Evolutionary conservation across 1,140 invertebrate genomes (phyloP).

Genomic region (Drosophila virilis): DNA sequence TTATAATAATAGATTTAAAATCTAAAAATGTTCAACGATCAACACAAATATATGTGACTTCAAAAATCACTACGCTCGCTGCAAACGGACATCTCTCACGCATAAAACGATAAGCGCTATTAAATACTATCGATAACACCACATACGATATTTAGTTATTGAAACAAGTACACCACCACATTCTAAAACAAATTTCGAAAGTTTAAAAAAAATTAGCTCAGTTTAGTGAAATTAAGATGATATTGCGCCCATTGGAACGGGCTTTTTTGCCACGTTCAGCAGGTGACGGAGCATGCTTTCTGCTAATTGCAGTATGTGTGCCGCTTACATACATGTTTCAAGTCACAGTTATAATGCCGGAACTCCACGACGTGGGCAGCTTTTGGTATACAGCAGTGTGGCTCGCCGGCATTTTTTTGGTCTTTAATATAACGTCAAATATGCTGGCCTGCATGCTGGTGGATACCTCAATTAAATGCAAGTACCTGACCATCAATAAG

Average conservation of each 20-base stretch:
- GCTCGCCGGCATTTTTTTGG: conserved; percentile 88
- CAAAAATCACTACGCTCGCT: background rate
- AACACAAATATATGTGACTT: too few relatives aligned
- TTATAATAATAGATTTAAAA: too few relatives aligned
- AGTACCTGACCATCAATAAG: conserved; percentile 50
- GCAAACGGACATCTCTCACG: background rate
- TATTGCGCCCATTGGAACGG: conserved; percentile 53
- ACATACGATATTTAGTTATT: conserved; percentile 15
- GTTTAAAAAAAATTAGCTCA: conserved; percentile 22
- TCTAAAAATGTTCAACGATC: too few relatives aligned
- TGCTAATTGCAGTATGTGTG: conserved; percentile 56
- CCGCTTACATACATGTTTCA: conserved; percentile 84
- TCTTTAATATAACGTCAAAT: conserved; percentile 91
- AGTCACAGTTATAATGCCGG: conserved; percentile 88
- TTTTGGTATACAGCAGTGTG: conserved; percentile 87
- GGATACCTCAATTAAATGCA: conserved; percentile 89
- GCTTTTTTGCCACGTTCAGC: conserved; percentile 38
- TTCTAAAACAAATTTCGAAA: conserved; percentile 21
- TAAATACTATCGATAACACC: conserved; percentile 11
- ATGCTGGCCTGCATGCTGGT: conserved; percentile 89
- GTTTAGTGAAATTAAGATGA: conserved; percentile 47
- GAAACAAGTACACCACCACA: background rate
- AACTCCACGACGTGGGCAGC: conserved; percentile 84
- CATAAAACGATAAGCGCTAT: conserved; percentile 1
- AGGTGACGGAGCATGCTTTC: conserved; percentile 64